Evolutionary conservation across 1,140 invertebrate genomes (phyloP), one percentile per base, ranked within the genome.

Genomic region (Campodea augens): DNA sequence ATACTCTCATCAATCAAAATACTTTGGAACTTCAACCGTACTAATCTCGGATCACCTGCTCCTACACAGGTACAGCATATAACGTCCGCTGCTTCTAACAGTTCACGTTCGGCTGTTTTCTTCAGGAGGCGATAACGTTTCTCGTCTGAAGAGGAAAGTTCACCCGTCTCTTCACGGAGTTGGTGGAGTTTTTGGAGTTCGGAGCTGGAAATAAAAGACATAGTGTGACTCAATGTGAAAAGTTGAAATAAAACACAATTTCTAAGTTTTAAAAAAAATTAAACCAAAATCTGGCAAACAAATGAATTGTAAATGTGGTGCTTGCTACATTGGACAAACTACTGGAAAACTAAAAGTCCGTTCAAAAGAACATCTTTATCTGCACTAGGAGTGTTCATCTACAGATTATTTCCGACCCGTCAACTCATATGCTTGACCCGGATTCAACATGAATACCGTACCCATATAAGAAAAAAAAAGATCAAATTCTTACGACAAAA

Each of bases 21-120:
- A 4, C 90, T 93, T 52, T 91, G 81, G 63, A 98, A 98, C 54
- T 96, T 88, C 49, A 98, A 75, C 24, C 89, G 72, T 3, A 80
- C 75, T 2, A 99, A 60, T 20, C 95, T 66, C 0, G 88, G 86
- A 67, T 99, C 96, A 1, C 96, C 95, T 12, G 96, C 92, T 27
- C 92, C 92, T 0, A 99, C 93, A 64, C 95, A 98, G 0, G 96
- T 99, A 55, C 92, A 98, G 55, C 95, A 98, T 41, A 99, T 93
- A 0, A 99, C 96, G 64, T 99, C 95, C 15, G 96, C 96, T 13
- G 87, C 85, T 55, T 91, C 84, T 1, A 99, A 62, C 1, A 98
- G 64, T 50, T 96, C 83, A 48, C 88, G 78, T 58, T 98, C 96
- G 19, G 89, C 79, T 5, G 81, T 77, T 52, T 89, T 85, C 52